These are phyloP conservation scores for Mythimna loreyi DNA, from an alignment of 2,888 invertebrate species.

Conservation along the genomic window DNA sequence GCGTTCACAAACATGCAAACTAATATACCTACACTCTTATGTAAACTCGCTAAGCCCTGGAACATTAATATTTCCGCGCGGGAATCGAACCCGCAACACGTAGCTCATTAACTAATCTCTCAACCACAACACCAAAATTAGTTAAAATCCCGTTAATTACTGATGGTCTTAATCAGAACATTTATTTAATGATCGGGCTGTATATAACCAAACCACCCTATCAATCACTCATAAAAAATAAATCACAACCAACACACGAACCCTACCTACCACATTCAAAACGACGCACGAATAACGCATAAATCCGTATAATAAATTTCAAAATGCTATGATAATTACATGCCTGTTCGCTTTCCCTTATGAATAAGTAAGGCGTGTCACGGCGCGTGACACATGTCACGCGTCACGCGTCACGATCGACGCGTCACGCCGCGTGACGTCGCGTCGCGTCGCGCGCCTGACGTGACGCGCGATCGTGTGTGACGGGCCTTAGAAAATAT, in stretches of 20 bases:
- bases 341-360: constrained; percentile 67
- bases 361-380: constrained; percentile 74
- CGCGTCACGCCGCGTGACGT: constrained; percentile 68
- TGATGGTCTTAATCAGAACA: background rate
- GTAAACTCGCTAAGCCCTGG: no score
- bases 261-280: constrained; percentile 45
- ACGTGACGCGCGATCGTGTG: constrained; percentile 66
- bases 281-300: constrained; percentile 53
- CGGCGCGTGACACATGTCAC: constrained; percentile 64
- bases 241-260: constrained; percentile 45
- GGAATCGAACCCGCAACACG: no score
- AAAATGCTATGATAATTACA: constrained; percentile 70
- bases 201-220: constrained; percentile 5
- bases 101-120: no score
- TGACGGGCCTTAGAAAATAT: constrained; percentile 66
- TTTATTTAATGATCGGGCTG: background rate
- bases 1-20: no score
- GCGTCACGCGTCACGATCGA: constrained; percentile 67
- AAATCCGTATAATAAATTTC: constrained; percentile 67
- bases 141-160: no score
- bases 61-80: no score
- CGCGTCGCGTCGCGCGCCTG: constrained; percentile 65
- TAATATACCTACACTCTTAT: no score
- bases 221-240: constrained; percentile 33
- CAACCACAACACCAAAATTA: no score